phyloP scores from a whole-genome alignment of 2,888 invertebrate genomes.

The Drosophila kokeensis region DNA sequence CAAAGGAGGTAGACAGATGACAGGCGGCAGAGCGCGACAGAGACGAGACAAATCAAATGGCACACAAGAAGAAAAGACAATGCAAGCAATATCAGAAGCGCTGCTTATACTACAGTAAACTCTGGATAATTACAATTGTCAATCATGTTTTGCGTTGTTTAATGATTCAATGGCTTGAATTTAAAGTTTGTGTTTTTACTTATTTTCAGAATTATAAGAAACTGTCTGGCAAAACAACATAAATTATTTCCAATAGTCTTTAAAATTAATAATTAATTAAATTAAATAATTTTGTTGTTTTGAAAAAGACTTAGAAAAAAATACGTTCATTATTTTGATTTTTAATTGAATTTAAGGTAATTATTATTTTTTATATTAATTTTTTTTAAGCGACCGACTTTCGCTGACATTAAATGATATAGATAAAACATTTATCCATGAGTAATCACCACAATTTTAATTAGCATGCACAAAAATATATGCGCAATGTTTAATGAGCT shows the following conservation, averaged over 20 bases:
- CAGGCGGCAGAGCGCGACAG: conserved; percentile 51
- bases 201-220: background rate
- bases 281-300: background rate
- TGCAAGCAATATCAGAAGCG: conserved; percentile 19
- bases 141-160: background rate
- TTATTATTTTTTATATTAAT: background rate
- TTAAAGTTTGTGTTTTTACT: background rate
- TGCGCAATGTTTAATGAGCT: background rate
- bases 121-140: background rate
- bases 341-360: background rate
- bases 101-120: background rate
- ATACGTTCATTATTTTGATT: background rate
- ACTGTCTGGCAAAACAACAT: background rate
- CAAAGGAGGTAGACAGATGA: conserved; percentile 75
- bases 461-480: background rate
- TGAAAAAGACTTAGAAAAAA: background rate
- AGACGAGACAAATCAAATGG: conserved; percentile 70
- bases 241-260: background rate
- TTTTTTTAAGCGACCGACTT: background rate
- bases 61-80: conserved; percentile 44
- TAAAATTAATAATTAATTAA: background rate
- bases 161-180: background rate
- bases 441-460: background rate
- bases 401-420: background rate
- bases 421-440: background rate